Conservation (phyloP, 2,888 invertebrate genomes). For the Sminthurinus aureus region DNA sequence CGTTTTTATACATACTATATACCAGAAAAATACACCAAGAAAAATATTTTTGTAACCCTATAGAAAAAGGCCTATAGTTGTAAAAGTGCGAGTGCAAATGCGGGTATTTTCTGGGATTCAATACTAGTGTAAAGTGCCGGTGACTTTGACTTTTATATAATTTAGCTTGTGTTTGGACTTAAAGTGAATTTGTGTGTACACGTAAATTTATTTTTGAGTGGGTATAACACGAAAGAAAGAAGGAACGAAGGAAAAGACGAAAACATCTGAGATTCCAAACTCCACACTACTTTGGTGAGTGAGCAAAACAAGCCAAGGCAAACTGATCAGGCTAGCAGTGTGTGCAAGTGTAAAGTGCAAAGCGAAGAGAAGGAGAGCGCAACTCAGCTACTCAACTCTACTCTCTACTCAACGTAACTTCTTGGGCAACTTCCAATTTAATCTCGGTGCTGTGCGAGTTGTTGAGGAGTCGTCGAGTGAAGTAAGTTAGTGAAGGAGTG, state of each 20-base stretch:
- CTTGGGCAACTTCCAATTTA: constrained; percentile 52
- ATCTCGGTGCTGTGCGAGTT: constrained; percentile 44
- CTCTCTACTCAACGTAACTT: constrained; percentile 20
- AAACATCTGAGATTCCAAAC: not conserved
- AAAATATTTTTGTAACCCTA: not conserved
- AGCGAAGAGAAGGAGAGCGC: constrained; percentile 17
- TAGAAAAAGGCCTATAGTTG: not conserved
- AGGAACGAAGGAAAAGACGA: not conserved
- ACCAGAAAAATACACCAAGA: no score
- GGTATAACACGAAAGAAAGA: not conserved
- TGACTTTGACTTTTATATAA: not conserved
- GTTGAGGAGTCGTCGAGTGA: constrained; percentile 21
- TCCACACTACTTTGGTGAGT: not conserved
- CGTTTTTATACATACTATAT: no score
- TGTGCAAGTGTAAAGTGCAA: not conserved
- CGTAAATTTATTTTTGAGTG: not conserved
- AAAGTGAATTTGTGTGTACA: not conserved
- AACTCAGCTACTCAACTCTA: not conserved
- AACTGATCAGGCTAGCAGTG: not conserved
- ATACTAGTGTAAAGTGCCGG: not conserved
- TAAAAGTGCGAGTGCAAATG: not conserved
- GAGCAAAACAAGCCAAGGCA: not conserved
- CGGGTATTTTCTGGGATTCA: not conserved
- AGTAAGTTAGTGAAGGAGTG: not conserved
- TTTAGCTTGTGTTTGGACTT: not conserved